Base-by-base conservation (phyloP, 2,113 vertebrate species). In the Ardeotis arabs region DNA sequence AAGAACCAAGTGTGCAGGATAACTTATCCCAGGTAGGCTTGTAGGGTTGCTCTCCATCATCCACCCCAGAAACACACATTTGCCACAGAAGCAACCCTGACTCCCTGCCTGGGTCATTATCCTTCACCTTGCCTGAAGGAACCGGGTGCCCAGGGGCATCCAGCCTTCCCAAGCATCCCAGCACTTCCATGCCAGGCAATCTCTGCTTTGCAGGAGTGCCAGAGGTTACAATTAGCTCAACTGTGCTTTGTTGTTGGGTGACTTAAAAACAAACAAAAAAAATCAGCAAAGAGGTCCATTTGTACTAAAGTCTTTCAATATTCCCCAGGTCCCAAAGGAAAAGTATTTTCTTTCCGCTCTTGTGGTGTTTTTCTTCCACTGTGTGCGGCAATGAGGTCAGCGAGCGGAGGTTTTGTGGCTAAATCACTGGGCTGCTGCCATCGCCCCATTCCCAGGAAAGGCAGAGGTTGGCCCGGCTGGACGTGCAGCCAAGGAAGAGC, bases 141-240 rank as follows among this genome's bases (percentile, higher is more conserved):
- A 29, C 10, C 2, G 1, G 20, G 15, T 1, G 1, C 14, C 25
- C 0, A 0, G n/a, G 14, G 18, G 18, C 58, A 31, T 21, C 10
- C 31, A 37, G 15, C 35, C 19, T 10, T 41, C n/a, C 33, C 4
- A 3, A 52, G 77, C 63, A 80, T 31, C 37, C 17, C 66, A n/a
- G 35, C 14, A 17, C 41, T 7, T 39, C 14, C 2, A 25, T 6
- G 20, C 29, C 0, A 0, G 35, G 19, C 28, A 33, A 72, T 10
- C 22, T 44, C 16, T 6, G 22, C 49, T 63, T 78, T 21, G 8
- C 35, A 41, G 50, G 39, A 80, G 13, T 1, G 6, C 25, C 29
- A 44, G 22, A 53, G 53, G 58, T 59, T 25, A 63, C n/a, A 22
- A 3, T 21, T 25, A 63, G n/a, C 44, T 76, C 68, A 33, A 23